Percentiles rank a stretch among this genome's conserved stretches.
These are phyloP conservation scores for Aphrophora alni DNA, from an alignment of 2,888 invertebrate species.

Conservation along the genomic window DNA sequence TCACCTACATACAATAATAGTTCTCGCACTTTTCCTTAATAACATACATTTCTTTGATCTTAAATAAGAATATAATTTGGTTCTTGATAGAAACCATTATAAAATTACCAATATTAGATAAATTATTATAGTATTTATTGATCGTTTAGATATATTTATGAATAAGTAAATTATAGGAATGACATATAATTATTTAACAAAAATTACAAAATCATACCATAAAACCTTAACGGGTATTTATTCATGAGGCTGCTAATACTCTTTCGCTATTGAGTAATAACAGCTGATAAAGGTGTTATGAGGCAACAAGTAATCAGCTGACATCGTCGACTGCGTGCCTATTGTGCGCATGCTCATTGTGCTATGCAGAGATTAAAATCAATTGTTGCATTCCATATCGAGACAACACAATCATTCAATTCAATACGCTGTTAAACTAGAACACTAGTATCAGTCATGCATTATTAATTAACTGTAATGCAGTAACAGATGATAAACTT, in stretches of 20 bases:
- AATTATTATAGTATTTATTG: too few relatives aligned
- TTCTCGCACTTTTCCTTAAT: too few relatives aligned
- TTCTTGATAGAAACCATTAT: too few relatives aligned
- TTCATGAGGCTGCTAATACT: neutral
- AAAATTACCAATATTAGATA: too few relatives aligned
- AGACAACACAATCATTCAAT: neutral
- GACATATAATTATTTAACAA: too few relatives aligned
- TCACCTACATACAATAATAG: too few relatives aligned
- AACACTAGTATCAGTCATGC: neutral
- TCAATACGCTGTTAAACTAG: neutral
- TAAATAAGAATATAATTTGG: too few relatives aligned
- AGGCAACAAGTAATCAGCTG: neutral
- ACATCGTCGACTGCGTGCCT: neutral
- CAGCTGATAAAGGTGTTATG: slow-evolving; percentile 6
- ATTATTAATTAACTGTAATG: neutral
- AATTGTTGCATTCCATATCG: neutral
- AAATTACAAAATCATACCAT: neutral
- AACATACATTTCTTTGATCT: too few relatives aligned
- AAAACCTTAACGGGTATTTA: neutral
- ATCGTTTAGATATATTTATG: too few relatives aligned
- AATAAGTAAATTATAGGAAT: too few relatives aligned
- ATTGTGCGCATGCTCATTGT: neutral
- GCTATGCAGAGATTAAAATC: neutral
- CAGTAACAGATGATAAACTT: too few relatives aligned
- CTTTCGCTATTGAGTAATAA: neutral